Conservation (phyloP, 1,140 invertebrate genomes). For the Pseudomyrmex dendroicus region DNA sequence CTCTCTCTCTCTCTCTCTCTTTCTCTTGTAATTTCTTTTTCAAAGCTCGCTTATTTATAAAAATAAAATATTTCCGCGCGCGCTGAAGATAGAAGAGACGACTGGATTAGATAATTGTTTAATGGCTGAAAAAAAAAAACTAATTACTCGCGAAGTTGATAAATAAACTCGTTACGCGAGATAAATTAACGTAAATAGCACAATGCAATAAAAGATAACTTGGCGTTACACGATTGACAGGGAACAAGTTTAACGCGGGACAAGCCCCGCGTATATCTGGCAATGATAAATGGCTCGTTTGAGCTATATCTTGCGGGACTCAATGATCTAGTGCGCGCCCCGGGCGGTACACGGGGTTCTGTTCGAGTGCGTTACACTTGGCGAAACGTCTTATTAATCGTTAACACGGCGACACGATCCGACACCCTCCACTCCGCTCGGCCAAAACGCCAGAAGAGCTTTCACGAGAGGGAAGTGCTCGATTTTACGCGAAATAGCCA, state of each 20-base stretch:
- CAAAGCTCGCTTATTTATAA: background rate
- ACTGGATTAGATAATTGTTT: no score
- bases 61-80: no score
- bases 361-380: constrained; percentile 1
- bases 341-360: background rate
- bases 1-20: background rate
- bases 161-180: no score
- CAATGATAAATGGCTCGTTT: constrained; percentile 27
- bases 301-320: constrained; percentile 17
- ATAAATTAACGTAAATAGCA: no score
- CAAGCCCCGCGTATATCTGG: background rate
- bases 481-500: constrained; percentile 63
- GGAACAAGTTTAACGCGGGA: background rate
- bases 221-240: background rate
- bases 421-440: constrained; percentile 31
- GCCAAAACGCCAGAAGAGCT: constrained; percentile 39
- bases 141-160: no score
- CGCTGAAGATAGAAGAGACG: no score
- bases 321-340: constrained; percentile 8
- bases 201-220: no score
- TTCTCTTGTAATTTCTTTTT: background rate
- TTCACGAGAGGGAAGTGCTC: constrained; percentile 50
- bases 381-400: constrained; percentile 59
- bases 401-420: constrained; percentile 40
- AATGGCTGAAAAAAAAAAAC: no score